These are phyloP conservation scores for Magallana nippona DNA, from an alignment of 2,888 invertebrate species.

Conservation along the genomic window DNA sequence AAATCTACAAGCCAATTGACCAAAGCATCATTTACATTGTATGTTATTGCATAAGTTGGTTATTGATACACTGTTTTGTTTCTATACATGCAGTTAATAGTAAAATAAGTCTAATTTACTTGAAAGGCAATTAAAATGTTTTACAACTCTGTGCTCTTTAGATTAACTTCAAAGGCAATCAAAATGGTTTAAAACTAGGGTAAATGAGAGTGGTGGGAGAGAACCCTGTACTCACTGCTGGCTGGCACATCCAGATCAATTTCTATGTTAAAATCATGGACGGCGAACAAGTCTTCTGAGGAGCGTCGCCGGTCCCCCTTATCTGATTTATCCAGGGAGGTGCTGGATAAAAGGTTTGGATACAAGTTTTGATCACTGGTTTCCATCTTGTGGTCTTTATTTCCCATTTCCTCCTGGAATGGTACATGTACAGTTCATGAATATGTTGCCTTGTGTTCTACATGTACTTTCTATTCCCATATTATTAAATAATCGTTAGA, in stretches of 20 bases:
- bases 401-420: constrained; percentile 3
- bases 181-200: too few relatives aligned
- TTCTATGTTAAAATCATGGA: constrained; percentile 96
- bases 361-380: constrained; percentile 19
- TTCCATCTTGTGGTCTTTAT: neutral
- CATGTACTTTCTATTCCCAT: too few relatives aligned
- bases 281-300: constrained; percentile 83
- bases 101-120: too few relatives aligned
- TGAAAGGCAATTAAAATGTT: too few relatives aligned
- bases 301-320: constrained; percentile 49
- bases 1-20: neutral
- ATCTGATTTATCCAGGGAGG: constrained; percentile 2
- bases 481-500: too few relatives aligned
- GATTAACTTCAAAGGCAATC: too few relatives aligned
- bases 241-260: constrained; percentile 86
- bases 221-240: constrained; percentile 61
- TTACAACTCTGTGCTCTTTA: too few relatives aligned
- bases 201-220: too few relatives aligned
- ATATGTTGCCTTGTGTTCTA: too few relatives aligned
- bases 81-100: too few relatives aligned
- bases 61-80: too few relatives aligned
- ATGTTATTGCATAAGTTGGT: neutral
- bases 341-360: neutral
- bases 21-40: neutral
- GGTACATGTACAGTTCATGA: neutral